Conservation (phyloP, 2,113 vertebrate species). For the Antechinus stuartii region DNA sequence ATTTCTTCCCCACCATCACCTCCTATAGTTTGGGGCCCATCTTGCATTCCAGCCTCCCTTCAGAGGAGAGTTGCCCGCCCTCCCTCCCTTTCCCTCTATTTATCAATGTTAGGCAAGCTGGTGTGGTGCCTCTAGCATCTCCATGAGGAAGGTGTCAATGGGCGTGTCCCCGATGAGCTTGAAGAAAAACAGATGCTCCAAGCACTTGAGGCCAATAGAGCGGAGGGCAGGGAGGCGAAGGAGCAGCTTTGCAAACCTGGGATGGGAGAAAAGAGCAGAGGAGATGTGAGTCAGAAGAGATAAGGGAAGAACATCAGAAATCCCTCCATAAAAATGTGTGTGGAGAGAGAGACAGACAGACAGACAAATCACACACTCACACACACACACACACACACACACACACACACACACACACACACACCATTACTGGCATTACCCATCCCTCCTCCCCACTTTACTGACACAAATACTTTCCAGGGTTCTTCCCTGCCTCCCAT, state of each 20-base stretch:
- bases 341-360: not conserved
- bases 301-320: not conserved
- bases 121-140: slow-evolving; percentile 96
- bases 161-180: slow-evolving; percentile 96
- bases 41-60: slow-evolving; percentile 32
- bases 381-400: not conserved
- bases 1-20: slow-evolving; percentile 9
- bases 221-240: slow-evolving; percentile 92
- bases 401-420: not conserved
- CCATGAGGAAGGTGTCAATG: slow-evolving; percentile 97
- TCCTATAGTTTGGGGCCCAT: not conserved
- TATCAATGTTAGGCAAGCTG: slow-evolving; percentile 89
- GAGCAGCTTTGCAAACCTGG: slow-evolving; percentile 96
- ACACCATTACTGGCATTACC: not conserved
- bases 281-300: not conserved
- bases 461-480: slow-evolving; percentile 74
- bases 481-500: not conserved
- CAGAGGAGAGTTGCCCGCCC: not conserved
- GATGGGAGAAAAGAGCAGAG: not conserved
- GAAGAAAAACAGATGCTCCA: slow-evolving; percentile 97
- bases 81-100: not conserved
- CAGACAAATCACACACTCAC: not conserved
- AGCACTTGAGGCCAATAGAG: slow-evolving; percentile 93
- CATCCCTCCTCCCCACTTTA: not conserved
- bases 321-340: not conserved